A percentile compares a stretch with the other conserved stretches of the same genome.
Evolutionary conservation across 2,113 vertebrate genomes (phyloP).

Genomic region (Corynorhinus townsendii): DNA sequence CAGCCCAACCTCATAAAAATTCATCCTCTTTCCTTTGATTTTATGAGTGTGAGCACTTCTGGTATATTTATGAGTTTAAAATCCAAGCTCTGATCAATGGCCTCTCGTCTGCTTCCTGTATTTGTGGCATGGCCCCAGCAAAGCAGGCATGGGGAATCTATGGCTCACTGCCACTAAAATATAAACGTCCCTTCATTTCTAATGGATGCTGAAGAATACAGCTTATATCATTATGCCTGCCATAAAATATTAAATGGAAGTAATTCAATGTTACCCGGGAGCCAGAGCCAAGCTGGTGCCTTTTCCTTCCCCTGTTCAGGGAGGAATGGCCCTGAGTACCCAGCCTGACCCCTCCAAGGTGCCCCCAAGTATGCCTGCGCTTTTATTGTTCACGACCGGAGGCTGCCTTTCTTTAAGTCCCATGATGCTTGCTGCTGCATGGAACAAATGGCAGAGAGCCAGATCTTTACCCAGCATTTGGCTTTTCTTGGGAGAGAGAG

Average conservation of each 20-base stretch:
- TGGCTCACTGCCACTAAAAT: slow-evolving; percentile 23
- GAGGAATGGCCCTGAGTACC: background rate
- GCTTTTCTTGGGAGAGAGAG: slow-evolving; percentile 44
- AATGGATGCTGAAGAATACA: slow-evolving; percentile 39
- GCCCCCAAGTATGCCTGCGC: background rate
- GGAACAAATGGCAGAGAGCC: background rate
- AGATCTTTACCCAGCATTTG: background rate
- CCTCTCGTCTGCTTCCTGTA: slow-evolving; percentile 27
- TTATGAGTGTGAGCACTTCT: slow-evolving; percentile 11
- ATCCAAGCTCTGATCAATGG: slow-evolving; percentile 38
- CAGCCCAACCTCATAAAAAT: slow-evolving; percentile 21
- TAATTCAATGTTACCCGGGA: slow-evolving; percentile 22
- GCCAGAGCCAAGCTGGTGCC: background rate
- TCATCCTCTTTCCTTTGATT: slow-evolving; percentile 6
- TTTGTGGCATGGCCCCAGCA: slow-evolving; percentile 1
- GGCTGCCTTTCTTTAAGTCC: background rate
- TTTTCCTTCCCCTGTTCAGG: background rate
- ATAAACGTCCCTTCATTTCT: slow-evolving; percentile 55
- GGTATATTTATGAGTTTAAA: slow-evolving; percentile 35
- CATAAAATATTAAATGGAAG: slow-evolving; percentile 48
- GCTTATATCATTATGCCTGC: slow-evolving; percentile 8
- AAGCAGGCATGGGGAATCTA: background rate
- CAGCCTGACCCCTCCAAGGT: background rate
- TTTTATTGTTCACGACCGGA: background rate
- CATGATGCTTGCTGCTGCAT: background rate